phyloP scores from a whole-genome alignment of 2,113 vertebrate species.

The Apteryx owenii region DNA sequence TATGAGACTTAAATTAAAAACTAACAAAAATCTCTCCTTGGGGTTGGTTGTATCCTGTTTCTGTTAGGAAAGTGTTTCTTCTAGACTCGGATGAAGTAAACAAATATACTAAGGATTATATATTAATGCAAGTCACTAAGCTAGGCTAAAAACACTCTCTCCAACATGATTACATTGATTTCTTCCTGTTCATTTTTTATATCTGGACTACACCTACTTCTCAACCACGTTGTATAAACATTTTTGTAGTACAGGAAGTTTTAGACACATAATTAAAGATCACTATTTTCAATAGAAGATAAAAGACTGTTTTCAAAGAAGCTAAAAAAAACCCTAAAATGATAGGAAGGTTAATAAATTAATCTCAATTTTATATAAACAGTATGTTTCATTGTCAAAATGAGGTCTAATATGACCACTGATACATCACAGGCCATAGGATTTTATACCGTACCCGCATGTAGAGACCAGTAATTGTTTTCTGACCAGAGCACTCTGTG shows the following conservation, averaged over 20 bases:
- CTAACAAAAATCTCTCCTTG: background rate
- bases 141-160: background rate
- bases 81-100: background rate
- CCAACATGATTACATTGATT: background rate
- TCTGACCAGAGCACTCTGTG: background rate
- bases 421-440: no score
- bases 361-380: background rate
- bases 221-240: background rate
- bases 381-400: background rate
- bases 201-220: background rate
- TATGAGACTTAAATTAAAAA: background rate
- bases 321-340: background rate
- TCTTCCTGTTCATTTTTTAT: background rate
- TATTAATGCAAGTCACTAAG: background rate
- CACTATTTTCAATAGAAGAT: background rate
- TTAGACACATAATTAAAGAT: background rate
- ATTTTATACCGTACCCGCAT: accelerated
- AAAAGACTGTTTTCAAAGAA: background rate
- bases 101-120: background rate
- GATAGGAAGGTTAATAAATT: background rate
- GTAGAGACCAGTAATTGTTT: accelerated
- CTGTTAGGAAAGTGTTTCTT: background rate
- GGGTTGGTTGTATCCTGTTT: background rate
- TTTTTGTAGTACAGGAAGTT: background rate
- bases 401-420: background rate